Conservation (phyloP, 2,888 invertebrate genomes). For the Pimpla rufipes region DNA sequence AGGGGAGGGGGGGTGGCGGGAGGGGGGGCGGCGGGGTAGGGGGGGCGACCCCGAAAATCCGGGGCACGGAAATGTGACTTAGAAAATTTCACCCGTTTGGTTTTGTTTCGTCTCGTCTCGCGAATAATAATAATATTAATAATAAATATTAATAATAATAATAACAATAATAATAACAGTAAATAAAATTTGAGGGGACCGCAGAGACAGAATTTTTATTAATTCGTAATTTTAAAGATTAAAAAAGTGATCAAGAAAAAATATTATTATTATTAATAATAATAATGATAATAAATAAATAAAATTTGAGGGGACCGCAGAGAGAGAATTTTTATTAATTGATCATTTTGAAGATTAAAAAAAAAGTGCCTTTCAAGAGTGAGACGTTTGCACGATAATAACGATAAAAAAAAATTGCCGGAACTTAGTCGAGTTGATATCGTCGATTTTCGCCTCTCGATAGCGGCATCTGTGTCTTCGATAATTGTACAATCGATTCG, state of each 20-base stretch:
- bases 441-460: not conserved
- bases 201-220: not conserved
- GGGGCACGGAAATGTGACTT: conserved; percentile 11
- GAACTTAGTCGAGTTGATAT: not conserved
- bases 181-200: not conserved
- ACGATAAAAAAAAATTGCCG: not conserved
- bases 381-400: not conserved
- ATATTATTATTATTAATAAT: too few species aligned
- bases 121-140: too few species aligned
- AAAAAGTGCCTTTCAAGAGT: conserved; percentile 35
- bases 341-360: not conserved
- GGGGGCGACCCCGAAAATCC: conserved; percentile 51
- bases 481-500: not conserved
- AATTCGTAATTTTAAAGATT: not conserved
- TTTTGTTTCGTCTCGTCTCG: not conserved
- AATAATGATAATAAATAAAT: not conserved
- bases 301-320: not conserved
- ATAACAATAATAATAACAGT: not conserved
- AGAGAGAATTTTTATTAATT: not conserved
- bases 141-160: too few species aligned
- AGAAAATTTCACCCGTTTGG: not conserved
- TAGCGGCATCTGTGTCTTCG: not conserved
- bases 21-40: conserved; percentile 28
- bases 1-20: too few species aligned
- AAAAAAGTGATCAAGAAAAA: too few species aligned